Percentiles rank a stretch among this genome's conserved stretches.
phyloP scores from a whole-genome alignment of 23 tunicate genomes.

The Oikopleura albicans region DNA sequence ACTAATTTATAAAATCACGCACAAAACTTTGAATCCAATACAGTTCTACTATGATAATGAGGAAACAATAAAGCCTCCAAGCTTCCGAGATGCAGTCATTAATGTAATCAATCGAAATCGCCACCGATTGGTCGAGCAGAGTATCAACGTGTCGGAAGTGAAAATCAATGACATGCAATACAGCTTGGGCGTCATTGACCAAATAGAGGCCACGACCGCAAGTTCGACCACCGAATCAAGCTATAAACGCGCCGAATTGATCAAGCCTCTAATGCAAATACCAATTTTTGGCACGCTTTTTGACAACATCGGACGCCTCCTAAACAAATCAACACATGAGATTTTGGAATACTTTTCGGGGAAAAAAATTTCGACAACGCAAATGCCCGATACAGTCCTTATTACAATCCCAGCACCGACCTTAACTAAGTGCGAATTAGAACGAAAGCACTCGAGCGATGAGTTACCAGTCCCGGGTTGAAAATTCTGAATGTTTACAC shows the following conservation, averaged over 20 bases:
- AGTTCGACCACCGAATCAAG: background rate
- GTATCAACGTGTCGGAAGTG: background rate
- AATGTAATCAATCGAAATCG: background rate
- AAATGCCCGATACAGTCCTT: too few relatives aligned
- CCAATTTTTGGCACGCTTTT: slow-evolving; percentile 1
- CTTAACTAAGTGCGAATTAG: too few relatives aligned
- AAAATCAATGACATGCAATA: background rate
- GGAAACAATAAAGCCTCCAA: background rate
- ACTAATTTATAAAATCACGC: too few relatives aligned
- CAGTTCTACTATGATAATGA: background rate
- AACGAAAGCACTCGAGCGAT: too few relatives aligned
- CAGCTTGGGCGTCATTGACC: background rate
- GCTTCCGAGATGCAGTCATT: background rate
- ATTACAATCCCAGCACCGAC: too few relatives aligned
- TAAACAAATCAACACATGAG: background rate
- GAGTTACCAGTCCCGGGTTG: too few relatives aligned
- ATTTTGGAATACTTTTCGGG: background rate
- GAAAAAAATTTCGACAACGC: too few relatives aligned
- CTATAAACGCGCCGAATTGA: background rate
- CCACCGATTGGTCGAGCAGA: background rate
- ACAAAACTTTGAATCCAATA: too few relatives aligned
- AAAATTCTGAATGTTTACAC: too few relatives aligned
- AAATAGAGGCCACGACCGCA: background rate
- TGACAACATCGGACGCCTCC: background rate
- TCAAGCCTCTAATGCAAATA: background rate